A percentile compares a stretch with the other conserved stretches of the same genome.
Evolutionary conservation across 2,113 vertebrate genomes (phyloP).

Genomic region (Oostethus manadensis): DNA sequence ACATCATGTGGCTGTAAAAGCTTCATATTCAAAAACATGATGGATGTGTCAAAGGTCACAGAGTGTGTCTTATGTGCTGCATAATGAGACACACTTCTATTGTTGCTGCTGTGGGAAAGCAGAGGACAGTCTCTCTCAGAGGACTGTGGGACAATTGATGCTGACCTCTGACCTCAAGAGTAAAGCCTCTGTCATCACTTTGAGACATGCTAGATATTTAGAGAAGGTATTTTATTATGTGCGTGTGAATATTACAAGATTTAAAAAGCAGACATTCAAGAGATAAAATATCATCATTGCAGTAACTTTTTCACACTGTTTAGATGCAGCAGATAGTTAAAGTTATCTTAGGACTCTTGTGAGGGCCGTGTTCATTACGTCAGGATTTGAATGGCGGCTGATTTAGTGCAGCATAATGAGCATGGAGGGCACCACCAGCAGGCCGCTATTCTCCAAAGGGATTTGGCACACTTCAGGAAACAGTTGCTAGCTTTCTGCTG

Average conservation of each 20-base stretch:
- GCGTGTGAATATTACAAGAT: too few relatives aligned
- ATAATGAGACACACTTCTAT: slow-evolving; percentile 32
- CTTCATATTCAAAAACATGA: too few relatives aligned
- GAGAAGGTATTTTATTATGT: too few relatives aligned
- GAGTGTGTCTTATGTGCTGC: not conserved
- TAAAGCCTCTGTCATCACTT: not conserved
- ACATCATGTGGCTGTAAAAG: too few relatives aligned
- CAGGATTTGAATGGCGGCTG: slow-evolving; percentile 8
- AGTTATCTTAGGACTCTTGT: too few relatives aligned
- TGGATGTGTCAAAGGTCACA: too few relatives aligned
- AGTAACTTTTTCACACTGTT: too few relatives aligned
- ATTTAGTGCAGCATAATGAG: slow-evolving; percentile 1
- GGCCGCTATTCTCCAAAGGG: not conserved
- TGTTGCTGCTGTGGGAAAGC: slow-evolving; percentile 44
- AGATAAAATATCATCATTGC: too few relatives aligned
- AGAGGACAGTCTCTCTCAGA: slow-evolving; percentile 27
- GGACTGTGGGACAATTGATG: slow-evolving; percentile 15
- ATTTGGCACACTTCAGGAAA: slow-evolving; percentile 29
- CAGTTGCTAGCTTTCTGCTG: slow-evolving; percentile 1
- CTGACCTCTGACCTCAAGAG: slow-evolving; percentile 16
- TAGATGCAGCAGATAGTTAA: not conserved
- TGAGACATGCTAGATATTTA: too few relatives aligned
- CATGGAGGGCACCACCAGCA: slow-evolving; percentile 4
- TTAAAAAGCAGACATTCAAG: too few relatives aligned
- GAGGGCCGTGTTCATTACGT: too few relatives aligned